Percentiles rank a stretch among this genome's conserved stretches.
These are phyloP conservation scores for Atherix ibis DNA, from an alignment of 2,888 invertebrate species.

Conservation along the genomic window DNA sequence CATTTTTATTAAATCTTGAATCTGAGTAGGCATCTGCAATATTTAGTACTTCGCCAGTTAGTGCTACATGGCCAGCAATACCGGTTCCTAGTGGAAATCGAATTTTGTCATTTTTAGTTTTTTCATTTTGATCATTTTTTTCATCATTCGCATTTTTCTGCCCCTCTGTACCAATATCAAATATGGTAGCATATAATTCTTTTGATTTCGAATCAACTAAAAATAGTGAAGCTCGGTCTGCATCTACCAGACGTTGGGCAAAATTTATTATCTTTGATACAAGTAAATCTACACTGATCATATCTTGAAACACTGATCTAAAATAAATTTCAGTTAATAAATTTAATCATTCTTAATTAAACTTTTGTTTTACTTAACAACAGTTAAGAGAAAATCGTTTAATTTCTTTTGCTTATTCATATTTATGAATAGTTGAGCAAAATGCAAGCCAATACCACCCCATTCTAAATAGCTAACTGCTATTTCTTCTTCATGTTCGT, in stretches of 20 bases:
- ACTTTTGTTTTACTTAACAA: conserved; percentile 48
- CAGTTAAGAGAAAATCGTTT: conserved; percentile 60
- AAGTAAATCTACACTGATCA: conserved; percentile 66
- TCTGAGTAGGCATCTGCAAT: conserved; percentile 72
- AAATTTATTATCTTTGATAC: conserved; percentile 73
- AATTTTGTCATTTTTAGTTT: conserved; percentile 35
- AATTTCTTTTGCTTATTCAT: conserved; percentile 56
- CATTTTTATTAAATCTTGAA: conserved; percentile 53
- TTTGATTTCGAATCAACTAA: conserved; percentile 55
- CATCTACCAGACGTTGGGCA: conserved; percentile 64
- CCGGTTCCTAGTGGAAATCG: conserved; percentile 61
- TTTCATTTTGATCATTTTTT: conserved; percentile 16
- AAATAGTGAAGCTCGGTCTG: conserved; percentile 71
- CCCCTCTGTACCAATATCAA: conserved; percentile 44
- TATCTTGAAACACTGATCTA: conserved; percentile 77
- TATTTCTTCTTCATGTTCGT: conserved; percentile 52
- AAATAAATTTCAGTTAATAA: conserved; percentile 16
- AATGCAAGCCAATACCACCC: conserved; percentile 55
- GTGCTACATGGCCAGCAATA: conserved; percentile 68
- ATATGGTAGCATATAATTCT: conserved; percentile 68
- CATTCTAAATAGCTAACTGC: conserved; percentile 48
- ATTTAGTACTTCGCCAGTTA: conserved; percentile 63
- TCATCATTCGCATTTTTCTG: conserved; percentile 14
- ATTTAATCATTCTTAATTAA: conserved; percentile 1
- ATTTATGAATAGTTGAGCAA: conserved; percentile 48